phyloP scores from a whole-genome alignment of 1,140 invertebrate genomes.

The Protaetia brevitarsis region DNA sequence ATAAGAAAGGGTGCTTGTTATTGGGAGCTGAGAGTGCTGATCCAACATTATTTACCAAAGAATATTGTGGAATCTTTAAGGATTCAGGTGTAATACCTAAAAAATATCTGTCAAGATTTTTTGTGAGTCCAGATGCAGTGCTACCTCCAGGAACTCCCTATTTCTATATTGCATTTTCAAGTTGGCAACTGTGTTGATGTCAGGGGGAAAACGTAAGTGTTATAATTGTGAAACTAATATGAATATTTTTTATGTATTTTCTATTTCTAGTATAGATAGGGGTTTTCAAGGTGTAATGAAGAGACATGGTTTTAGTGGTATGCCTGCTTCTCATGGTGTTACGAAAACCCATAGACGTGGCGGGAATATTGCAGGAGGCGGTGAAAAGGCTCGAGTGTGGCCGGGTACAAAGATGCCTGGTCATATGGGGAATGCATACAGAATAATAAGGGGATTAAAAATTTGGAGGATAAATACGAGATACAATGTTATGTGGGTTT shows the following conservation, averaged over 20 bases:
- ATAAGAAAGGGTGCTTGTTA: constrained; percentile 68
- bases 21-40: constrained; percentile 88
- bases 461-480: constrained; percentile 91
- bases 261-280: constrained; percentile 70
- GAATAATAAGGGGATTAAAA: constrained; percentile 69
- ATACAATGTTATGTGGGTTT: constrained; percentile 88
- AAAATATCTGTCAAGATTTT: constrained; percentile 76
- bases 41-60: constrained; percentile 82
- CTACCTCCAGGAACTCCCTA: constrained; percentile 85
- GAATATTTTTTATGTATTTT: constrained; percentile 23
- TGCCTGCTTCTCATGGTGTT: constrained; percentile 85
- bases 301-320: constrained; percentile 92
- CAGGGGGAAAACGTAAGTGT: constrained; percentile 83
- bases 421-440: constrained; percentile 88
- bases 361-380: constrained; percentile 86
- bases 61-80: constrained; percentile 85
- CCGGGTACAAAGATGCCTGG: constrained; percentile 96
- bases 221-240: constrained; percentile 22
- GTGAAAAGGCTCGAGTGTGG: constrained; percentile 82
- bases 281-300: constrained; percentile 99
- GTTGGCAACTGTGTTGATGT: constrained; percentile 91
- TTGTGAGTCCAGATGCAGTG: constrained; percentile 82
- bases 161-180: constrained; percentile 85
- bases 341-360: constrained; percentile 93
- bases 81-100: constrained; percentile 89